These are phyloP conservation scores for Microcebus lehilahytsara DNA, from an alignment of 2,113 vertebrate genomes.

Conservation along the genomic window DNA sequence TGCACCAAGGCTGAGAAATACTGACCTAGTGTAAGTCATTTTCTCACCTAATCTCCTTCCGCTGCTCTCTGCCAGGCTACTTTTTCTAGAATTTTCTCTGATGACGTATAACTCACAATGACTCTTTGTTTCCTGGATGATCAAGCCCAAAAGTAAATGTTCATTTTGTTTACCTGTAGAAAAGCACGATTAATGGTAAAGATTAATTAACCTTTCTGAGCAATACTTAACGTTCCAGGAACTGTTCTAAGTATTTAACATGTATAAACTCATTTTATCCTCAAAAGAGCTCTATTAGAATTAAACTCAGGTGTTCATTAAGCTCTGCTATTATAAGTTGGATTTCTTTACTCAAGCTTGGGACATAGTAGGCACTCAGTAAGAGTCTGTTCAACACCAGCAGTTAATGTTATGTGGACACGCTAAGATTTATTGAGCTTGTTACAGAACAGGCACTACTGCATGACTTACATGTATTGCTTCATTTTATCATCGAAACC, in stretches of 20 bases:
- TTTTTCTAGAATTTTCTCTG: not conserved
- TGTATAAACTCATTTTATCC: not conserved
- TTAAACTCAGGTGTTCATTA: not conserved
- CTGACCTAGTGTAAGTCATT: not conserved
- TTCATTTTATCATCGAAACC: not conserved
- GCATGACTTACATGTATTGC: too few relatives aligned
- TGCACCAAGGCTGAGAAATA: not conserved
- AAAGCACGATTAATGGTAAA: not conserved
- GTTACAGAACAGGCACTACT: not conserved
- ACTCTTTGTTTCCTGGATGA: not conserved
- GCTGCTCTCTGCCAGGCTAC: not conserved
- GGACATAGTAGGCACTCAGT: not conserved
- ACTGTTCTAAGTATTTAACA: not conserved
- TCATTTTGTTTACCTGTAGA: not conserved
- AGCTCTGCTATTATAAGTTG: not conserved
- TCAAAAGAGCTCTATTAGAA: not conserved
- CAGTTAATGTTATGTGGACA: not conserved
- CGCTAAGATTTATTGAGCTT: not conserved
- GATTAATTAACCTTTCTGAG: not conserved
- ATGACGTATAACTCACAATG: not conserved
- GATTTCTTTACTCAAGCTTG: not conserved
- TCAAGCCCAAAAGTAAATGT: not conserved
- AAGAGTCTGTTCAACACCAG: not conserved
- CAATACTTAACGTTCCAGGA: not conserved
- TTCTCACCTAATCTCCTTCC: too few relatives aligned